Evolutionary conservation across 2,113 vertebrate genomes (phyloP).

Genomic region (Morone chrysops): DNA sequence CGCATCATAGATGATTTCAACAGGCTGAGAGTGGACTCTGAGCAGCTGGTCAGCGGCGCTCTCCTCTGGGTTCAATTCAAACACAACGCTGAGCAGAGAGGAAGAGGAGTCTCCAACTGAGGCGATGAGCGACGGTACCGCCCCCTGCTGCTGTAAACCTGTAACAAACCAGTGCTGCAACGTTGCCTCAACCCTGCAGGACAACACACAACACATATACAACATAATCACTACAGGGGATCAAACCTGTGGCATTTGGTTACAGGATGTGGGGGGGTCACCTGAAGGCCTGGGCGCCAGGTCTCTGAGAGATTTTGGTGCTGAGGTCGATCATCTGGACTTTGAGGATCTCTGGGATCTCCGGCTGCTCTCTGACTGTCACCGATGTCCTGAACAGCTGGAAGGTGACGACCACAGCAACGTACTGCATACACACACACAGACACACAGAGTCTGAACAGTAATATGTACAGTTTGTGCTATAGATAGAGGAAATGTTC

Average conservation of each 20-base stretch:
- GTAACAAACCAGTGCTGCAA: constrained; percentile 95
- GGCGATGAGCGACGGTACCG: constrained; percentile 91
- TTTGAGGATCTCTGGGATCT: constrained; percentile 92
- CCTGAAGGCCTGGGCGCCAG: constrained; percentile 95
- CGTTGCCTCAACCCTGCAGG: constrained; percentile 89
- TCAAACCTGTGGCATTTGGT: not conserved
- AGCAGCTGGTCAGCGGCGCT: constrained; percentile 90
- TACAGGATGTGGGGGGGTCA: constrained; percentile 47
- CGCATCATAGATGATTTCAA: constrained; percentile 97
- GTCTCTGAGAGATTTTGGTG: constrained; percentile 91
- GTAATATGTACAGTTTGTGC: too few species aligned
- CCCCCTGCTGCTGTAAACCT: constrained; percentile 88
- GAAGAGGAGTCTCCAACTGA: constrained; percentile 88
- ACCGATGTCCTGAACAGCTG: constrained; percentile 92
- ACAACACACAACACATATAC: not conserved
- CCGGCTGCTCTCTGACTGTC: constrained; percentile 88
- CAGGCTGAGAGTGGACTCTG: constrained; percentile 90
- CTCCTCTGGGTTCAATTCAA: constrained; percentile 91
- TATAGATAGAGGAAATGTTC: not conserved
- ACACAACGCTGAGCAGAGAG: constrained; percentile 90
- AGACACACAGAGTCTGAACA: constrained; percentile 1
- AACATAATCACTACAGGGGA: not conserved
- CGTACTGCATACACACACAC: constrained; percentile 85
- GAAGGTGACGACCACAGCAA: constrained; percentile 90
- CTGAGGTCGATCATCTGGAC: constrained; percentile 93